Conservation (phyloP, 2,888 invertebrate genomes). For the Nudaria mundana region DNA sequence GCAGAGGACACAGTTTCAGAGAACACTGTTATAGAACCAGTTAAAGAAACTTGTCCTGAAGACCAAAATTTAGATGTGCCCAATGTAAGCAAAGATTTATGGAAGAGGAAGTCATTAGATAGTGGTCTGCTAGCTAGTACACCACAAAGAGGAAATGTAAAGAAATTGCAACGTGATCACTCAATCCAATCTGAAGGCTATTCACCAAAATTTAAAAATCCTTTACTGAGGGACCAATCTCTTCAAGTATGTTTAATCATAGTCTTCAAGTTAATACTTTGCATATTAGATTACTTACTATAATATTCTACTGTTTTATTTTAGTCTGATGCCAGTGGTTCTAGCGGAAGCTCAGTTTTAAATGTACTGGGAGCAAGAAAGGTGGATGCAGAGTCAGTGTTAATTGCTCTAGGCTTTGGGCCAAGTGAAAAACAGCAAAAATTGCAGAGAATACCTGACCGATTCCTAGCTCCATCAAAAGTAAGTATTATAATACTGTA, state of each 20-base stretch:
- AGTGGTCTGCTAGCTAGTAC: slow-evolving; percentile 56
- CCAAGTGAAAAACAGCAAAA: slow-evolving; percentile 85
- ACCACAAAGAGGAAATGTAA: slow-evolving; percentile 47
- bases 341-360: slow-evolving; percentile 88
- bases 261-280: not conserved
- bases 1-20: slow-evolving; percentile 60
- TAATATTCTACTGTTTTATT: slow-evolving; percentile 11
- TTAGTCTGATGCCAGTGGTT: slow-evolving; percentile 75
- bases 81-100: slow-evolving; percentile 46
- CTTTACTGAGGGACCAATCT: slow-evolving; percentile 72
- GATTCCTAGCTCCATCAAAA: slow-evolving; percentile 91
- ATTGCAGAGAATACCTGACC: slow-evolving; percentile 88
- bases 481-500: slow-evolving; percentile 56
- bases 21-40: slow-evolving; percentile 58
- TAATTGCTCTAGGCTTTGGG: slow-evolving; percentile 91
- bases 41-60: slow-evolving; percentile 34
- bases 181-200: slow-evolving; percentile 75
- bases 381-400: slow-evolving; percentile 94
- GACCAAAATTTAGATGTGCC: slow-evolving; percentile 64
- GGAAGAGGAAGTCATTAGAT: slow-evolving; percentile 66
- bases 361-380: slow-evolving; percentile 91
- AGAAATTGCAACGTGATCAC: slow-evolving; percentile 66
- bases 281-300: too few relatives aligned
- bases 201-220: slow-evolving; percentile 67
- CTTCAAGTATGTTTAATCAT: slow-evolving; percentile 58